Conservation (phyloP, 2,888 invertebrate species). For the Drosophila putrida region DNA sequence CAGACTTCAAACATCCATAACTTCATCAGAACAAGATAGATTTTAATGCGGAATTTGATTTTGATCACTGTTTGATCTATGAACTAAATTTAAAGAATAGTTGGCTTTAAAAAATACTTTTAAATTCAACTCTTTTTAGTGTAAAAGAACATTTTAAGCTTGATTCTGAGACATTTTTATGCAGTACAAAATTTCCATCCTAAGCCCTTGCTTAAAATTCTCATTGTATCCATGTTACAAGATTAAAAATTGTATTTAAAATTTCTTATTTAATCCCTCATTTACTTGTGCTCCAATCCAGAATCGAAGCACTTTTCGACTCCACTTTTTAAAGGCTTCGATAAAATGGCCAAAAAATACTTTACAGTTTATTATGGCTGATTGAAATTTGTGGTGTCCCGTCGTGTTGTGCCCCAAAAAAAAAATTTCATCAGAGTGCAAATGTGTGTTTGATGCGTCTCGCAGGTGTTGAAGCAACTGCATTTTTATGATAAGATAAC, state of each 20-base stretch:
- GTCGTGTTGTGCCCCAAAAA: constrained; percentile 25
- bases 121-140: no score
- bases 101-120: no score
- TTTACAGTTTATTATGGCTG: constrained; percentile 75
- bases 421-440: constrained; percentile 60
- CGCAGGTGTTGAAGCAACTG: constrained; percentile 77
- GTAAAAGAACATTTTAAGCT: no score
- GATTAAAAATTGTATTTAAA: constrained; percentile 33
- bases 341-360: constrained; percentile 38
- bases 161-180: no score
- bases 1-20: no score
- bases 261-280: constrained; percentile 40
- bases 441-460: constrained; percentile 73
- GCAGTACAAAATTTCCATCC: neutral
- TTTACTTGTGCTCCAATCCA: constrained; percentile 1
- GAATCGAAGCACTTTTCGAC: constrained; percentile 15
- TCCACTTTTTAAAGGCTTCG: neutral
- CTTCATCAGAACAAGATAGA: no score
- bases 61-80: no score
- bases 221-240: neutral
- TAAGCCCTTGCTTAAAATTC: constrained; percentile 1
- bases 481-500: constrained; percentile 79
- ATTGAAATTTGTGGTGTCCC: constrained; percentile 71
- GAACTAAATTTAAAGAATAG: no score
- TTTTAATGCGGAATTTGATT: no score